These are phyloP conservation scores for Drosophila pallidifrons DNA, from an alignment of 1,140 invertebrate species.

Conservation along the genomic window DNA sequence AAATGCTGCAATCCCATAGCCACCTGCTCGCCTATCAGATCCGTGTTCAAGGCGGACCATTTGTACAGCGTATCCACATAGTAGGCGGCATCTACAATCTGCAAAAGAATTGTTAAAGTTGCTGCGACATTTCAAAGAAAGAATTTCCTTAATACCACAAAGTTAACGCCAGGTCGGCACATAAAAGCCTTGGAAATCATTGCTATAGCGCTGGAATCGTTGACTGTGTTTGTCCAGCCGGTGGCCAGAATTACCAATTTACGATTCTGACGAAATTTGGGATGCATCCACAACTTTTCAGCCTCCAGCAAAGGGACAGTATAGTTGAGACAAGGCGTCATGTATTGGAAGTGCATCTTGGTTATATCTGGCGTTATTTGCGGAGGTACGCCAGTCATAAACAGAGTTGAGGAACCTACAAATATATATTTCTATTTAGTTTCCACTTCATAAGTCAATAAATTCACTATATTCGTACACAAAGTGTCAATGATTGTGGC, in stretches of 20 bases:
- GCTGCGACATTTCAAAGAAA: background rate
- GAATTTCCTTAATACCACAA: slow-evolving; percentile 56
- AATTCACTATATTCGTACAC: slow-evolving; percentile 40
- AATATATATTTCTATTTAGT: background rate
- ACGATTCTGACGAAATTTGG: slow-evolving; percentile 52
- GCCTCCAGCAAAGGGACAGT: slow-evolving; percentile 68
- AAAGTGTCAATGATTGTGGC: slow-evolving; percentile 54
- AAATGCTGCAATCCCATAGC: slow-evolving; percentile 65
- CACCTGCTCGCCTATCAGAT: slow-evolving; percentile 70
- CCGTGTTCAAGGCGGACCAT: slow-evolving; percentile 82
- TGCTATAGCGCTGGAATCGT: slow-evolving; percentile 61
- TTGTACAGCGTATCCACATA: slow-evolving; percentile 82
- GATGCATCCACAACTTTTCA: slow-evolving; percentile 59
- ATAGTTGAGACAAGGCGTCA: slow-evolving; percentile 71
- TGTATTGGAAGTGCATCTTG: slow-evolving; percentile 75
- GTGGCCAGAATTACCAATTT: slow-evolving; percentile 75
- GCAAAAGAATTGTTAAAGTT: background rate
- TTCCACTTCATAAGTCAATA: background rate
- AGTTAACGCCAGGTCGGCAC: slow-evolving; percentile 72
- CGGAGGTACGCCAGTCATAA: slow-evolving; percentile 48
- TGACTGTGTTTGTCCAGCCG: slow-evolving; percentile 74
- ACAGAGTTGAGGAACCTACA: slow-evolving; percentile 63
- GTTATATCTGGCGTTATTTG: slow-evolving; percentile 69
- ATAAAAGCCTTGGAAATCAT: slow-evolving; percentile 72
- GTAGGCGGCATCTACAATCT: slow-evolving; percentile 75